These are phyloP conservation scores for Manis javanica DNA, from an alignment of 2,797 vertebrate species.

Conservation along the genomic window DNA sequence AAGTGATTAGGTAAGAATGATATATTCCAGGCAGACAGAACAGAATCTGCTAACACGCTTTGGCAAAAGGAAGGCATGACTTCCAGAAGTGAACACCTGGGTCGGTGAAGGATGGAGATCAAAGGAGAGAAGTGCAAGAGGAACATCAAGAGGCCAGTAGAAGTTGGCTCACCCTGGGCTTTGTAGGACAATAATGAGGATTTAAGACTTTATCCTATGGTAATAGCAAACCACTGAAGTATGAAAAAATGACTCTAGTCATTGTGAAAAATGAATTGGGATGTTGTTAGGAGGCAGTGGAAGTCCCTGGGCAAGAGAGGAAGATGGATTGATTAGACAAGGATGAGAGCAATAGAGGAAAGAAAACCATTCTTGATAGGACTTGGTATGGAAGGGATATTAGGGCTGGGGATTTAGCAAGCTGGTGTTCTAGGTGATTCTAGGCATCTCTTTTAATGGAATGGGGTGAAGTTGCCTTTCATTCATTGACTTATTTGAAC, in stretches of 20 bases:
- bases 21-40: background rate
- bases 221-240: background rate
- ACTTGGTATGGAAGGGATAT: background rate
- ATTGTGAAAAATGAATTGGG: background rate
- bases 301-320: background rate
- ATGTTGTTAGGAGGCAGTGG: background rate
- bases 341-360: background rate
- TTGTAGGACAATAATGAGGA: background rate
- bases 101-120: background rate
- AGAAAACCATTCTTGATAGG: background rate
- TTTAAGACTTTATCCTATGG: background rate
- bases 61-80: background rate
- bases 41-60: background rate
- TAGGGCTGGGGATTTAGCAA: background rate
- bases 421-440: background rate
- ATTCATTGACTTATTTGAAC: background rate
- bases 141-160: background rate
- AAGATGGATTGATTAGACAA: background rate
- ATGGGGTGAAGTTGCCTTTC: background rate
- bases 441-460: background rate
- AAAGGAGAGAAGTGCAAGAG: background rate
- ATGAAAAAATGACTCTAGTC: background rate
- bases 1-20: background rate
- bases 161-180: background rate
- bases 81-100: background rate